A percentile compares a stretch with the other conserved stretches of the same genome.
Conservation (phyloP, 2,113 vertebrate species). For the Steatornis caripensis region DNA sequence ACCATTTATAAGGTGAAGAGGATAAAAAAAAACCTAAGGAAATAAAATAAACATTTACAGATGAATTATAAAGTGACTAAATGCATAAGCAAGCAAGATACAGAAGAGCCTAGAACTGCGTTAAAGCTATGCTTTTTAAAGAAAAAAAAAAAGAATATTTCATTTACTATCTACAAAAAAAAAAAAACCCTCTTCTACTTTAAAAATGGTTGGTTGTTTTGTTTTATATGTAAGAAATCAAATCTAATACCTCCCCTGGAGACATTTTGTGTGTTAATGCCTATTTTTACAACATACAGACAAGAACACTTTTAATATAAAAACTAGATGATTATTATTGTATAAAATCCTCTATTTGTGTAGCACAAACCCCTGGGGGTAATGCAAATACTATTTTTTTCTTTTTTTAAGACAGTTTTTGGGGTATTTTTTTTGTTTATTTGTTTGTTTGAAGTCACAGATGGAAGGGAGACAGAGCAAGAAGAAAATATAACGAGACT, state of each 20-base stretch:
- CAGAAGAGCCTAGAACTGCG: slow-evolving; percentile 75
- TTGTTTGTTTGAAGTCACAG: slow-evolving; percentile 73
- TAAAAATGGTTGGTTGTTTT: slow-evolving; percentile 73
- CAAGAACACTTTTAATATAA: slow-evolving; percentile 75
- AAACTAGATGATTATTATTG: slow-evolving; percentile 83
- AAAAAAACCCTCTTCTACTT: slow-evolving; percentile 77
- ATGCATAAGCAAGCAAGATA: slow-evolving; percentile 83
- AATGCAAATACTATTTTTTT: slow-evolving; percentile 72
- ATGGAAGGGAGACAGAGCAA: slow-evolving; percentile 71
- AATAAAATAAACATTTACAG: slow-evolving; percentile 72
- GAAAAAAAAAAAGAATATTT: slow-evolving; percentile 53
- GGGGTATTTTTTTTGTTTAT: slow-evolving; percentile 65
- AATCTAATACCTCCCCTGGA: slow-evolving; percentile 75
- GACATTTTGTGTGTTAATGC: slow-evolving; percentile 70
- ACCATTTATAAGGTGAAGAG: slow-evolving; percentile 80
- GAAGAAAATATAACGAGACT: slow-evolving; percentile 54
- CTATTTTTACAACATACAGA: slow-evolving; percentile 80
- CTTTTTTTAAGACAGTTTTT: slow-evolving; percentile 71
- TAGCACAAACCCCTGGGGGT: slow-evolving; percentile 70
- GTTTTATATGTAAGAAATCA: slow-evolving; percentile 73
- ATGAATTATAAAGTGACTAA: slow-evolving; percentile 90
- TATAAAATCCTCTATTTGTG: slow-evolving; percentile 71
- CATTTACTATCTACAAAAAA: slow-evolving; percentile 68
- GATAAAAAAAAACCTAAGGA: slow-evolving; percentile 69
- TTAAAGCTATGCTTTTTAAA: slow-evolving; percentile 69